Percentiles rank a stretch among this genome's conserved stretches.
phyloP scores from a whole-genome alignment of 2,113 vertebrate species.

The Corvus hawaiiensis region DNA sequence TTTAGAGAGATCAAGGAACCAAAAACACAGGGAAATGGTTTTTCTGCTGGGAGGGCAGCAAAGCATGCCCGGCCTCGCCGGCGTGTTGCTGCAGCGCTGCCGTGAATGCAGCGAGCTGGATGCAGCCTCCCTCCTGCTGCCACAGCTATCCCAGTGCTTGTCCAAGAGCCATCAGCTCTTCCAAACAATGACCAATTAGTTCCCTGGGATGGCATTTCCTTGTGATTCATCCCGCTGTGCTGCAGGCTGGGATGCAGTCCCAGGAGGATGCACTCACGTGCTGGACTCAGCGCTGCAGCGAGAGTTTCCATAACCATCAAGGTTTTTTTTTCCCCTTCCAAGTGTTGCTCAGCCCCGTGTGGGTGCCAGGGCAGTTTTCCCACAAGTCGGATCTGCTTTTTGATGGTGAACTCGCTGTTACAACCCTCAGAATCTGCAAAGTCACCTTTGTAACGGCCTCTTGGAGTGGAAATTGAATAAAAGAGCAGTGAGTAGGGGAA shows the following conservation, averaged over 20 bases:
- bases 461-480: neutral
- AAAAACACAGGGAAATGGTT: neutral
- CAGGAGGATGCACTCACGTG: neutral
- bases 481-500: neutral
- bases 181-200: neutral
- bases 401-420: neutral
- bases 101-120: neutral
- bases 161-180: neutral
- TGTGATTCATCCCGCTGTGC: neutral
- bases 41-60: neutral
- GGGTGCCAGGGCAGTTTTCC: neutral
- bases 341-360: accelerated
- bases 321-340: neutral
- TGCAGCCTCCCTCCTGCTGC: neutral
- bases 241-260: neutral
- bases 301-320: neutral
- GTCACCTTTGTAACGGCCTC: neutral
- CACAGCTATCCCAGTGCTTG: accelerated
- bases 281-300: neutral
- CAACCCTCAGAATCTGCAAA: neutral
- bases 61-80: slow-evolving; percentile 13
- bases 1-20: slow-evolving; percentile 39
- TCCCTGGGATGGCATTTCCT: slow-evolving; percentile 7
- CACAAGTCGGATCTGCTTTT: neutral
- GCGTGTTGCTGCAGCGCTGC: neutral